These are phyloP conservation scores for Piliocolobus tephrosceles DNA, from an alignment of 2,113 vertebrate genomes.

Conservation along the genomic window DNA sequence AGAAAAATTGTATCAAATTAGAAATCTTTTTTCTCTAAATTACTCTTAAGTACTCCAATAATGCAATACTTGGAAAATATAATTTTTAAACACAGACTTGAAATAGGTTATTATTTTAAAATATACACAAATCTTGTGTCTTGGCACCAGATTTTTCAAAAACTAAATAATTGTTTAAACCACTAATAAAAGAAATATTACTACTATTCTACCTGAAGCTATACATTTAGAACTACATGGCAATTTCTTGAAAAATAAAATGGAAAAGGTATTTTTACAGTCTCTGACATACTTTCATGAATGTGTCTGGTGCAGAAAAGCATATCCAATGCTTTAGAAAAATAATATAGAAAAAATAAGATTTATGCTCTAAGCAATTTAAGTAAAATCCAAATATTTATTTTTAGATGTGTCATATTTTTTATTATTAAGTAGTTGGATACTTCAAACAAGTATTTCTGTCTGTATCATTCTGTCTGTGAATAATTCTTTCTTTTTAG, in stretches of 20 bases:
- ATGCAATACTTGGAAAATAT: constrained; percentile 50
- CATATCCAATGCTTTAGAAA: not conserved
- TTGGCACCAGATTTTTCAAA: constrained; percentile 67
- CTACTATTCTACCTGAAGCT: not conserved
- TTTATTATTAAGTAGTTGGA: not conserved
- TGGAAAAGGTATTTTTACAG: not conserved
- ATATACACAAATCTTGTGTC: constrained; percentile 58
- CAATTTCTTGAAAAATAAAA: not conserved
- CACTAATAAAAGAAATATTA: not conserved
- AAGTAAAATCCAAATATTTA: constrained; percentile 7
- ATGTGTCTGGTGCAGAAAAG: not conserved
- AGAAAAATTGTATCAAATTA: constrained; percentile 56
- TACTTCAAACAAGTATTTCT: not conserved
- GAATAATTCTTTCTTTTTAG: not conserved
- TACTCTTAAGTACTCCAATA: constrained; percentile 48
- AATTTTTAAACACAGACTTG: constrained; percentile 44
- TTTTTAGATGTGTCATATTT: not conserved
- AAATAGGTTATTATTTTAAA: constrained; percentile 55
- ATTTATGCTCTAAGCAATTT: not conserved
- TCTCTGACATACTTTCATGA: not conserved
- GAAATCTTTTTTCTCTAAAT: constrained; percentile 55
- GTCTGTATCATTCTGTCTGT: not conserved
- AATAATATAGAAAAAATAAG: not conserved
- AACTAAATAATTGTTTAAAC: constrained; percentile 51
- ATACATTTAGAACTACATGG: not conserved